phyloP scores from a whole-genome alignment of 2,113 vertebrate genomes.

The Picathartes gymnocephalus region DNA sequence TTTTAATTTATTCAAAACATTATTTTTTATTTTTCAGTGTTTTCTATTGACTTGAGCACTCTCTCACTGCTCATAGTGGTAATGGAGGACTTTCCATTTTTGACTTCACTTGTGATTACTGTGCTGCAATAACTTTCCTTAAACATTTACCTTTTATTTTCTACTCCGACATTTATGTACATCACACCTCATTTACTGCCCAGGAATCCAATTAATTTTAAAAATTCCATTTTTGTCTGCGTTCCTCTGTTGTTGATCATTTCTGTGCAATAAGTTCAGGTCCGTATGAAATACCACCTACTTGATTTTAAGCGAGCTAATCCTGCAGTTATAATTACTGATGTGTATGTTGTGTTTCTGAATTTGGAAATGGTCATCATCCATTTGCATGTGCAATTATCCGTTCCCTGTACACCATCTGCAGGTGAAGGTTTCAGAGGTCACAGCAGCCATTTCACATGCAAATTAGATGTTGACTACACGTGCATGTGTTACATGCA shows the following conservation, averaged over 20 bases:
- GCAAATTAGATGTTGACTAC: not conserved
- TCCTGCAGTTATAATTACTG: not conserved
- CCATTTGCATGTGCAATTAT: conserved; percentile 5
- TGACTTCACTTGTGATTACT: not conserved
- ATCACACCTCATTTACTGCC: not conserved
- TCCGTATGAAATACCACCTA: not conserved
- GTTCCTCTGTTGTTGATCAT: not conserved
- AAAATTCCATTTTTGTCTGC: conserved; percentile 10
- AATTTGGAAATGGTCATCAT: not conserved
- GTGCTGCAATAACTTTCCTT: not conserved
- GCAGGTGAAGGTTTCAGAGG: not conserved
- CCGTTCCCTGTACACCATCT: not conserved
- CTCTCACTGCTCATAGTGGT: not conserved
- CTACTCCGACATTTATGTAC: not conserved
- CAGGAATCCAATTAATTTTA: conserved; percentile 1
- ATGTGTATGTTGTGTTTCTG: not conserved
- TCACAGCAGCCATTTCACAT: not conserved
- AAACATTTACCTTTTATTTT: not conserved
- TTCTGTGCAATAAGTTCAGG: not conserved
- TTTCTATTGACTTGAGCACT: not conserved
- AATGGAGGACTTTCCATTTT: not conserved
- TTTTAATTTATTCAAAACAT: not conserved
- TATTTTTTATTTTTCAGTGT: not conserved
- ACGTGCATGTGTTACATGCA: not conserved
- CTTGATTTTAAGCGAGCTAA: not conserved